Conservation (phyloP, 2,888 invertebrate species). For the Blastobasis lacticolella region DNA sequence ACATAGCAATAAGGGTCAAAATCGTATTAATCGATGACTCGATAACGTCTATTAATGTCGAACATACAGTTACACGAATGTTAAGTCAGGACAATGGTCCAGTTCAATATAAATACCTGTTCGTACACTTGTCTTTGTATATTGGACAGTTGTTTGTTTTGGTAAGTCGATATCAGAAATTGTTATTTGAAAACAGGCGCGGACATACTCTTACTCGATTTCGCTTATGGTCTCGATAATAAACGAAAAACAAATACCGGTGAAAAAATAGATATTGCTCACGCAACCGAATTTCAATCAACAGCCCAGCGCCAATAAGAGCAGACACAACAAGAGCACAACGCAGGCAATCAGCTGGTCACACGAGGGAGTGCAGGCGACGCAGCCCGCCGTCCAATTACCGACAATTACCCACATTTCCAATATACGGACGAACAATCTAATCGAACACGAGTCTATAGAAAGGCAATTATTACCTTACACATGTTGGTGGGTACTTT, state of each 20-base stretch:
- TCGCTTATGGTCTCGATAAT: no score
- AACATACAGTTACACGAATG: slow-evolving; percentile 10
- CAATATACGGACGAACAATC: slow-evolving; percentile 6
- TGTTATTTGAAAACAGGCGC: no score
- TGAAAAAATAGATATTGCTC: no score
- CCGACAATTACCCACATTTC: slow-evolving; percentile 12
- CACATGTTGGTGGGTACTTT: slow-evolving; percentile 23
- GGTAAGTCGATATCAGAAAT: no score
- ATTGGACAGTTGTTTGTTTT: no score
- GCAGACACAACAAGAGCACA: no score
- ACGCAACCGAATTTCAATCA: no score
- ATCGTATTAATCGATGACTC: neutral
- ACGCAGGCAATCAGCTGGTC: no score
- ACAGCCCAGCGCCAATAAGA: no score
- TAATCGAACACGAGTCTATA: slow-evolving; percentile 12
- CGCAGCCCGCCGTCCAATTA: slow-evolving; percentile 9
- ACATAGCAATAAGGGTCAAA: slow-evolving; percentile 7
- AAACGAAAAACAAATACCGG: no score
- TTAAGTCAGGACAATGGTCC: slow-evolving; percentile 18
- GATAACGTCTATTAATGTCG: neutral
- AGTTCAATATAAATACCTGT: slow-evolving; percentile 14
- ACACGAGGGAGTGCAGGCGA: no score
- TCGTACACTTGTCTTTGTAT: slow-evolving; percentile 13
- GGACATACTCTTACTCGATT: no score
- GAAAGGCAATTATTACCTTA: slow-evolving; percentile 19